A percentile compares a stretch with the other conserved stretches of the same genome.
Conservation (phyloP, 2,113 vertebrate genomes). For the Catharus minimus region DNA sequence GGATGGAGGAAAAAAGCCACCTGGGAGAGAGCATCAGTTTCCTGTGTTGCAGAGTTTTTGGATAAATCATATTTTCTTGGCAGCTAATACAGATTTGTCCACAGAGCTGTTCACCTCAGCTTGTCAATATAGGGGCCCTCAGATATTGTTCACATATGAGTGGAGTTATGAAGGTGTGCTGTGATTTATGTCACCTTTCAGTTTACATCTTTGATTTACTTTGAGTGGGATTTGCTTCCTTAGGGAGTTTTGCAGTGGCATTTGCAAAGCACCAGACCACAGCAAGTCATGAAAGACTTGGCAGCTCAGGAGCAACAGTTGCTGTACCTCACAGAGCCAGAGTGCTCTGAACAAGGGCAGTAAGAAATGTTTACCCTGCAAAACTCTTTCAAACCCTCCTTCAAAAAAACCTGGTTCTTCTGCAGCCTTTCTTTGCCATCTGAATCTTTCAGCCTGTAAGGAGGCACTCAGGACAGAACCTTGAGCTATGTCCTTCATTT, state of each 20-base stretch:
- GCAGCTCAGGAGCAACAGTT: neutral
- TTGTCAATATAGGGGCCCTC: neutral
- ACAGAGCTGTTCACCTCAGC: neutral
- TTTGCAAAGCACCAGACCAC: neutral
- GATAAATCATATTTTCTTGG: constrained; percentile 12
- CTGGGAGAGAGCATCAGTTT: neutral
- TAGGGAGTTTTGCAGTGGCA: neutral
- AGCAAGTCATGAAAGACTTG: neutral
- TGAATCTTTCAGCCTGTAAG: neutral
- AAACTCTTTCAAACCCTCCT: neutral
- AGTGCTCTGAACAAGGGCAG: neutral
- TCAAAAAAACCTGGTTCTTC: neutral
- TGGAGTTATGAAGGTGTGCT: neutral
- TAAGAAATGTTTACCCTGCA: neutral
- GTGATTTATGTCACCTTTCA: constrained; percentile 31
- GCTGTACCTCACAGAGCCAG: neutral
- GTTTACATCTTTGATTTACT: neutral
- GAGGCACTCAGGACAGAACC: neutral
- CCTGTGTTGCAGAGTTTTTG: neutral
- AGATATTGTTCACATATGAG: neutral
- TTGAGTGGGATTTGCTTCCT: neutral
- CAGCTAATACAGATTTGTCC: neutral
- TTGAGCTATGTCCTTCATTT: neutral
- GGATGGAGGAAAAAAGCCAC: neutral
- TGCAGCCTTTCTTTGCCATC: neutral